A percentile compares a stretch with the other conserved stretches of the same genome.
These are phyloP conservation scores for Eubasilissa splendida DNA, from an alignment of 2,888 invertebrate genomes.

Conservation along the genomic window DNA sequence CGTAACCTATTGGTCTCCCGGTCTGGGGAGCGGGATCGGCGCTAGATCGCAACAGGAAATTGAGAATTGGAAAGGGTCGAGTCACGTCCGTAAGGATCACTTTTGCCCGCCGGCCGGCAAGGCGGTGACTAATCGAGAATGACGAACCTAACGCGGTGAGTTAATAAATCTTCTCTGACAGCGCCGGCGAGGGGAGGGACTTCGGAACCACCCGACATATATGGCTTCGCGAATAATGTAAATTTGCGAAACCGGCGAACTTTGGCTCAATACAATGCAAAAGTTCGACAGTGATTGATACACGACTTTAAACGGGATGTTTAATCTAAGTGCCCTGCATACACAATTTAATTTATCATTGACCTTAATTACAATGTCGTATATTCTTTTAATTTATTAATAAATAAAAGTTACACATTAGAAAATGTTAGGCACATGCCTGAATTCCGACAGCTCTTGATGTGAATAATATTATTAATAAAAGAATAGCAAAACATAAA, in stretches of 20 bases:
- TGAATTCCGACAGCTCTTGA: too few species aligned
- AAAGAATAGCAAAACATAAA: too few species aligned
- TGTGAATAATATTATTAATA: too few species aligned
- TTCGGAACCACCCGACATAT: not conserved
- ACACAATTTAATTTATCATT: too few species aligned
- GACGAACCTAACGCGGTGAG: conserved; percentile 27
- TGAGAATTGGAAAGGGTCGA: conserved; percentile 18
- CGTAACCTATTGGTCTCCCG: not conserved
- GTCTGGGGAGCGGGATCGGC: not conserved
- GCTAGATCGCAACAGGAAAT: conserved; percentile 19
- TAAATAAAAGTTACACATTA: too few species aligned
- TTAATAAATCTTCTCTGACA: conserved; percentile 43
- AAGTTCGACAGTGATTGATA: conserved; percentile 21
- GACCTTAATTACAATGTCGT: too few species aligned
- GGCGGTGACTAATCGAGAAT: conserved; percentile 39
- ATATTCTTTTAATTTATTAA: too few species aligned
- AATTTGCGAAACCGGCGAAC: not conserved
- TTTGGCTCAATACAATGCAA: conserved; percentile 1
- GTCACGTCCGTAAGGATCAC: conserved; percentile 25
- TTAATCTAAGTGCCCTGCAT: too few species aligned
- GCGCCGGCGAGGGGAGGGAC: not conserved
- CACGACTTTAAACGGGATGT: not conserved
- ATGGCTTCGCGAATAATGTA: conserved; percentile 1
- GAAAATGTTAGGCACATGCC: too few species aligned
- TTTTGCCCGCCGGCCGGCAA: conserved; percentile 20